phyloP scores from a whole-genome alignment of 1,140 invertebrate genomes.

The Protaetia brevitarsis region DNA sequence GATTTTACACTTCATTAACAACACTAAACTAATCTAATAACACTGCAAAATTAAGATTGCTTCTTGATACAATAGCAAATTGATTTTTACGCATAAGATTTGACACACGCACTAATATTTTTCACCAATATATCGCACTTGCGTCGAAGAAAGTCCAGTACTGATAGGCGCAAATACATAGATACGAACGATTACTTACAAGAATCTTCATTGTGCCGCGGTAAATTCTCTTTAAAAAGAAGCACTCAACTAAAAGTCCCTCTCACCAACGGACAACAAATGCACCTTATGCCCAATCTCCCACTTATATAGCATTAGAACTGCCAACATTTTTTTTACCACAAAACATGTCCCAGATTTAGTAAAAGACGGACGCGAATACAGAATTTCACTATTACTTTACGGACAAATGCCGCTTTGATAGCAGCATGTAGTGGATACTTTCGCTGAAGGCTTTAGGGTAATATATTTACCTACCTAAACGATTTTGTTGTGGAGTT shows the following conservation, averaged over 20 bases:
- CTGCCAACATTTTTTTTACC: constrained; percentile 25
- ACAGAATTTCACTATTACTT: constrained; percentile 25
- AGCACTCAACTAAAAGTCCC: constrained; percentile 11
- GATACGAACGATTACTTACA: background rate
- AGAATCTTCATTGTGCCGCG: constrained; percentile 22
- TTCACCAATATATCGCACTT: no score
- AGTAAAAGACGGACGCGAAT: constrained; percentile 18
- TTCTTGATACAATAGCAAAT: no score
- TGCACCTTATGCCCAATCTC: constrained; percentile 20
- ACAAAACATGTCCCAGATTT: constrained; percentile 26
- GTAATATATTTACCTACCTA: no score
- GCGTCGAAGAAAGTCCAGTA: no score
- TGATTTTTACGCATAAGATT: no score
- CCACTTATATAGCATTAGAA: constrained; percentile 25
- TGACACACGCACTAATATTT: no score
- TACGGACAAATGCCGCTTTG: no score
- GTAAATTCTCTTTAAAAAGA: background rate
- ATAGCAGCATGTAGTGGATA: no score
- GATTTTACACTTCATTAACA: no score
- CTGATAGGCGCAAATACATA: no score
- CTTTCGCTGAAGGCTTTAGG: constrained; percentile 26
- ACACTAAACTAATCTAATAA: no score
- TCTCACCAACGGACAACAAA: constrained; percentile 24
- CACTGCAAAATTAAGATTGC: no score
- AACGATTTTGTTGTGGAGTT: constrained; percentile 2